A percentile compares a stretch with the other conserved stretches of the same genome.
These are phyloP conservation scores for Mamestra configurata DNA, from an alignment of 1,140 invertebrate species.

Conservation along the genomic window DNA sequence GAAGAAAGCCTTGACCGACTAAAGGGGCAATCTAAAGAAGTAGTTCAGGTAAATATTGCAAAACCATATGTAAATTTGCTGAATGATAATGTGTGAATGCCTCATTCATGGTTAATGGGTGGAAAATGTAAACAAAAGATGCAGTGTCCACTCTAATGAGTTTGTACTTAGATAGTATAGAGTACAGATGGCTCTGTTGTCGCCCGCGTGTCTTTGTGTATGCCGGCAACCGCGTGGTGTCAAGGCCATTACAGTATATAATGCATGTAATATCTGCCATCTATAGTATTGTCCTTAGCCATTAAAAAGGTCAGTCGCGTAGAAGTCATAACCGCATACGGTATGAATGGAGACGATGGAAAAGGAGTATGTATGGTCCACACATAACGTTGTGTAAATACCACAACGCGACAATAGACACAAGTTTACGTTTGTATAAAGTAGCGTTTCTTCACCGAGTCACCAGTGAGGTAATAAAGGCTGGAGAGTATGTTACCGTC, in stretches of 20 bases:
- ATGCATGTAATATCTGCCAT: background rate
- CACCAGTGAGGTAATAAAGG: background rate
- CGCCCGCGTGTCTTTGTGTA: background rate
- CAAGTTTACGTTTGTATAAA: background rate
- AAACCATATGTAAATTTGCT: background rate
- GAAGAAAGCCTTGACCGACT: slow-evolving; percentile 83
- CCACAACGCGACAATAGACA: too few relatives aligned
- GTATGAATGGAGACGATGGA: background rate
- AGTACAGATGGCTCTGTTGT: background rate
- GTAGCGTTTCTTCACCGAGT: background rate
- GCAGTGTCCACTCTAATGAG: slow-evolving; percentile 1
- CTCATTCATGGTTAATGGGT: background rate
- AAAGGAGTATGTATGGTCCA: background rate
- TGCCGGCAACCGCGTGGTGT: background rate
- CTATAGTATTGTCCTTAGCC: background rate
- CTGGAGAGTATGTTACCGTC: background rate
- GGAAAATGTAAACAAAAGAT: slow-evolving; percentile 16
- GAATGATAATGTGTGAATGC: background rate
- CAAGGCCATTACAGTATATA: background rate
- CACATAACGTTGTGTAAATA: too few relatives aligned
- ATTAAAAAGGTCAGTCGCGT: background rate
- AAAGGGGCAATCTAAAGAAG: slow-evolving; percentile 72
- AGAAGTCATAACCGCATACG: background rate
- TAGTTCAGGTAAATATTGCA: slow-evolving; percentile 71
- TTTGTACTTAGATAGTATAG: background rate